Evolutionary conservation across 2,888 invertebrate genomes (phyloP).

Genomic region (Lymantria dispar): DNA sequence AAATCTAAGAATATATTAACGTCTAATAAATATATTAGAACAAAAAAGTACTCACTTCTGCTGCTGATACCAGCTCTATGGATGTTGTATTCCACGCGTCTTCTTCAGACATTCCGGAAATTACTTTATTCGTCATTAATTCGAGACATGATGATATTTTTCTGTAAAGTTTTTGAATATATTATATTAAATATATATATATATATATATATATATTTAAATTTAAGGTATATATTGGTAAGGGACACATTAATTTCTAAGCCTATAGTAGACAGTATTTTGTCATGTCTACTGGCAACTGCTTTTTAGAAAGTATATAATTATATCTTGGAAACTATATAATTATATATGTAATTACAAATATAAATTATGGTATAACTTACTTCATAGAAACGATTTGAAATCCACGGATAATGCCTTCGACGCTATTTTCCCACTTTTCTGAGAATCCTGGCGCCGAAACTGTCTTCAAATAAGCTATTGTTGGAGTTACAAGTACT

Average conservation of each 20-base stretch:
- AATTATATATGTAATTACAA: background rate
- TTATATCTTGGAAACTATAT: too few species aligned
- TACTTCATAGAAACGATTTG: constrained; percentile 85
- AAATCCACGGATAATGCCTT: constrained; percentile 82
- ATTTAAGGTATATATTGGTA: too few species aligned
- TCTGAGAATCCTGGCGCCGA: constrained; percentile 33
- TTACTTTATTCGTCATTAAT: constrained; percentile 84
- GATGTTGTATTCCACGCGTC: constrained; percentile 94
- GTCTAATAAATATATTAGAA: too few species aligned
- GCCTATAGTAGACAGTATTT: too few species aligned
- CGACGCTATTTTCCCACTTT: constrained; percentile 70
- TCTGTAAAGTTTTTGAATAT: constrained; percentile 55
- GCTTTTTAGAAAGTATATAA: too few species aligned
- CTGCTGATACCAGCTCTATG: constrained; percentile 90
- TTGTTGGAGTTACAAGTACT: constrained; percentile 84
- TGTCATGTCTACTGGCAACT: too few species aligned
- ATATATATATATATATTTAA: too few species aligned
- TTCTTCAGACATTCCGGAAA: constrained; percentile 85
- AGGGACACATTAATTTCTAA: too few species aligned
- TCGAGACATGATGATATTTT: constrained; percentile 87
- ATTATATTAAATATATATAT: too few species aligned
- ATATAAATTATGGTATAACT: constrained; percentile 11
- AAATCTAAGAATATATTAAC: too few species aligned
- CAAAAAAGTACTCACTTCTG: constrained; percentile 83
- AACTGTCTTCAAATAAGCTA: constrained; percentile 84